Conservation (phyloP, 2,113 vertebrate species). For the Strix uralensis region DNA sequence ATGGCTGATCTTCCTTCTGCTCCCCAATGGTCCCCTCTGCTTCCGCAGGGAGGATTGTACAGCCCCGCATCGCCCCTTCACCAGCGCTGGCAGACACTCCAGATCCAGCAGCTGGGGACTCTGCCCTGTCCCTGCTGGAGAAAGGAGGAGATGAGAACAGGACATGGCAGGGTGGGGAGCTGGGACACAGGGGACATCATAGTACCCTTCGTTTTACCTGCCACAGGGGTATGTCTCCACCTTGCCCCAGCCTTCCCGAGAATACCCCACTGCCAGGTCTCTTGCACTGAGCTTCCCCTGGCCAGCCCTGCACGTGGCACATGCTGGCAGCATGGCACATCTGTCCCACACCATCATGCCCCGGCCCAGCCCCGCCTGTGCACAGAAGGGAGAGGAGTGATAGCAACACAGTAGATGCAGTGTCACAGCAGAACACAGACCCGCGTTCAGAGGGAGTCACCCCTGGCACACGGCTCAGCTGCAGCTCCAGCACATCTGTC, state of each 20-base stretch:
- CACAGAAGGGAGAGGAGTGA: not conserved
- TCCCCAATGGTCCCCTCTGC: not conserved
- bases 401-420: not conserved
- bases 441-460: not conserved
- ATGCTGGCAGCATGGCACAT: accelerated
- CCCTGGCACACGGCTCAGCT: not conserved
- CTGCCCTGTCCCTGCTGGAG: not conserved
- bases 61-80: accelerated
- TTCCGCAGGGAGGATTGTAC: not conserved
- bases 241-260: not conserved
- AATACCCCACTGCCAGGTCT: not conserved
- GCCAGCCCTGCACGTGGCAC: not conserved
- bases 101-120: not conserved
- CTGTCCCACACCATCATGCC: not conserved
- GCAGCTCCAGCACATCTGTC: not conserved
- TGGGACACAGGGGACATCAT: not conserved
- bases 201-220: not conserved
- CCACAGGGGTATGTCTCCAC: not conserved
- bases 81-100: not conserved
- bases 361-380: not conserved
- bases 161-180: not conserved
- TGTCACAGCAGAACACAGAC: not conserved
- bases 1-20: constrained; percentile 40
- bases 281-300: not conserved
- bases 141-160: not conserved